Percentiles rank a stretch among this genome's conserved stretches.
Evolutionary conservation across 2,888 invertebrate species (phyloP).

Genomic region (Xestobium rufovillosum): DNA sequence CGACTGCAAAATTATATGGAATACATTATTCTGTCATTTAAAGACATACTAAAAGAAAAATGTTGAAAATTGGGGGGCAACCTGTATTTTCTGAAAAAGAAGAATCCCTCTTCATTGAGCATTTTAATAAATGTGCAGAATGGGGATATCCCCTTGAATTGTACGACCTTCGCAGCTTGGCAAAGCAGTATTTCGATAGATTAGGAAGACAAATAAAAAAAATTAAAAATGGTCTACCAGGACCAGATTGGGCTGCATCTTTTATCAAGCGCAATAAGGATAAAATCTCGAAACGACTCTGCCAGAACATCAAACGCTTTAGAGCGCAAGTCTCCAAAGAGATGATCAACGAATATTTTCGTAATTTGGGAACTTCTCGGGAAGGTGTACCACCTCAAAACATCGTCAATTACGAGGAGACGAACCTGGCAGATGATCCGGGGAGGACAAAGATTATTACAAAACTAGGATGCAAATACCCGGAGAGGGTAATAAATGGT

Average conservation of each 20-base stretch:
- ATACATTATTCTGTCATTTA: no score
- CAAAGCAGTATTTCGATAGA: neutral
- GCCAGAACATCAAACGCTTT: neutral
- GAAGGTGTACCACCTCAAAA: neutral
- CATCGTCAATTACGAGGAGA: neutral
- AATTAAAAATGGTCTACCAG: constrained; percentile 1
- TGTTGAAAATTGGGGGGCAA: no score
- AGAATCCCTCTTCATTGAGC: neutral
- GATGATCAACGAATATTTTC: constrained; percentile 1
- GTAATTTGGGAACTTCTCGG: neutral
- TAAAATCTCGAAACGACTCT: neutral
- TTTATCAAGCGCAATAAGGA: neutral
- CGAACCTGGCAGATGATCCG: neutral
- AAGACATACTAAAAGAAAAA: no score
- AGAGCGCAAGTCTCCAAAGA: neutral
- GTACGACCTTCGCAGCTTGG: neutral
- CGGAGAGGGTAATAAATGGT: neutral
- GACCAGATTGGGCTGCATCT: neutral
- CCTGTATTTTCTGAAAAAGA: neutral
- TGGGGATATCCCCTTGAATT: neutral
- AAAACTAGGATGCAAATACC: neutral
- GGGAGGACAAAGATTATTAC: neutral
- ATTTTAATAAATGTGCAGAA: neutral
- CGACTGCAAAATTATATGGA: no score
- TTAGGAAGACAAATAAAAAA: neutral